Conservation (phyloP, 2,113 vertebrate species). For the Ivindomyrus marchei region DNA sequence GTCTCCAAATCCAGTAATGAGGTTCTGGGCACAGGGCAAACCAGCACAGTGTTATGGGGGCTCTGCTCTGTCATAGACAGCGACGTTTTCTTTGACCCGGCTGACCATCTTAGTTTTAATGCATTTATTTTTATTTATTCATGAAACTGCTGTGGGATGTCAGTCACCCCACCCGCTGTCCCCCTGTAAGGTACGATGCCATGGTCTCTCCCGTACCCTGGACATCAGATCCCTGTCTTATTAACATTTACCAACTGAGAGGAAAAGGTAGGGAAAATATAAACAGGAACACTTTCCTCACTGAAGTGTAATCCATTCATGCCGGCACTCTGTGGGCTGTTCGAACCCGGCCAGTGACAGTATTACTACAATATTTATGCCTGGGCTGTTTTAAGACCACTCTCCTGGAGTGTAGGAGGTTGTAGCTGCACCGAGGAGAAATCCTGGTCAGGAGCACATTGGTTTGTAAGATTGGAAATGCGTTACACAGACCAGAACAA, state of each 20-base stretch:
- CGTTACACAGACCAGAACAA: neutral
- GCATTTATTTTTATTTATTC: constrained; percentile 3
- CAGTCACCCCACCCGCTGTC: neutral
- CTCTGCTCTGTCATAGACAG: neutral
- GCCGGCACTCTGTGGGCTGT: neutral
- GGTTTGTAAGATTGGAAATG: neutral
- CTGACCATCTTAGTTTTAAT: neutral
- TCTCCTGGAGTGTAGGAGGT: neutral
- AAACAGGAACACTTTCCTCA: neutral
- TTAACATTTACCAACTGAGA: neutral
- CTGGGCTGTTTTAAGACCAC: neutral
- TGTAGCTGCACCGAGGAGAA: neutral
- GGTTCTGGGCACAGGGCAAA: neutral
- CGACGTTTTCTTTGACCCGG: neutral
- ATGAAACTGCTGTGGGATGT: neutral
- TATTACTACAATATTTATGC: neutral
- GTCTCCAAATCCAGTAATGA: neutral
- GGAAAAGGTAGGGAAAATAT: neutral
- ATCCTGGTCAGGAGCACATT: neutral
- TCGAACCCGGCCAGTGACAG: neutral
- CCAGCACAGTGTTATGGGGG: neutral
- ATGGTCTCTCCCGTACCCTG: neutral
- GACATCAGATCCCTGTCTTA: neutral
- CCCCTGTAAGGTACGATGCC: neutral
- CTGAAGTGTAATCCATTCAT: neutral